Percentiles rank a stretch among this genome's conserved stretches.
phyloP scores from a whole-genome alignment of 1,140 invertebrate species.

The Formica exsecta region DNA sequence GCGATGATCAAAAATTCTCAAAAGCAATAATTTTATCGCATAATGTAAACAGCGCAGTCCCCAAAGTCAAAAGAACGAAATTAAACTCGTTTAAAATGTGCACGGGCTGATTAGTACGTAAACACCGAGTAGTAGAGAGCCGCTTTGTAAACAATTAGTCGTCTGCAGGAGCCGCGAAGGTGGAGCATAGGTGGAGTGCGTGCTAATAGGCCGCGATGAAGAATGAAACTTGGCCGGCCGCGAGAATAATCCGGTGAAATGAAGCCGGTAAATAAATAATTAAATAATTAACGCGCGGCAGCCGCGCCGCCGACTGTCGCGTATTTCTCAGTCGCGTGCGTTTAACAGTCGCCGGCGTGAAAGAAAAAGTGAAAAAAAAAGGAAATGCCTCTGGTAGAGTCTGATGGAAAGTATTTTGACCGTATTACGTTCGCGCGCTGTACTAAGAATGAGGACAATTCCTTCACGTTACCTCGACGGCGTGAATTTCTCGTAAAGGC shows the following conservation, averaged over 20 bases:
- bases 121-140: conserved; percentile 61
- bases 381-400: conserved; percentile 6
- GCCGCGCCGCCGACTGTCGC: conserved; percentile 57
- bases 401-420: conserved; percentile 67
- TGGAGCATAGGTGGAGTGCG: conserved; percentile 54
- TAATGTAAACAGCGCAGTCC: conserved; percentile 39
- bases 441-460: conserved; percentile 48
- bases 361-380: conserved; percentile 72
- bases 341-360: conserved; percentile 66
- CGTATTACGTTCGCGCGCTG: not conserved
- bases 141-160: conserved; percentile 80
- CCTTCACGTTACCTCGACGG: conserved; percentile 59
- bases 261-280: conserved; percentile 81
- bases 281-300: conserved; percentile 77
- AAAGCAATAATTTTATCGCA: conserved; percentile 57
- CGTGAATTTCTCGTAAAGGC: conserved; percentile 75
- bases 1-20: conserved; percentile 60
- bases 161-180: conserved; percentile 62
- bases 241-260: conserved; percentile 75
- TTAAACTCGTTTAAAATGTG: conserved; percentile 74
- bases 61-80: conserved; percentile 46
- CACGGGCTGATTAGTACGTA: conserved; percentile 68
- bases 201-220: conserved; percentile 77
- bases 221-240: conserved; percentile 76
- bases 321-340: conserved; percentile 67